Evolutionary conservation across 2,113 vertebrate genomes (phyloP), one percentile per base, ranked within the genome.

Genomic region (Antechinus stuartii): DNA sequence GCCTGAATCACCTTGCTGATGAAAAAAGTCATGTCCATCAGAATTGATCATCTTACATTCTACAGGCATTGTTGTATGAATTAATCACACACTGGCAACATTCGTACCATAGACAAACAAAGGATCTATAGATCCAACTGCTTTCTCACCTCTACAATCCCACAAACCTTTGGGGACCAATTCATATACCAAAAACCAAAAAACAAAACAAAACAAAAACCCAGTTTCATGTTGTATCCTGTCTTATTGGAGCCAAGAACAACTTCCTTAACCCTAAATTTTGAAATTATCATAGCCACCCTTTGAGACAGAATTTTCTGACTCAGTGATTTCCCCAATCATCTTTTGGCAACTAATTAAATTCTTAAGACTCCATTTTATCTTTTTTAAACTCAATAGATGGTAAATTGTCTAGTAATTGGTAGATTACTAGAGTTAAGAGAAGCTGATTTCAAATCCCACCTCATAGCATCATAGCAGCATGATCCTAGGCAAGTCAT

Each of bases 81-180:
- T 90, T 95, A 91, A 26, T 91, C 61, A 90, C 94, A 97, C 0
- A 0, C 89, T 92, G 93, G 91, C 95, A 95, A 93, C 94, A 76
- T 96, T 97, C 96, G 92, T 96, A 95, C 96, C 57, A 94, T 19
- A 50, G n/a, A 10, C 90, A 56, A 95, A 68, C 49, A 94, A 84
- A 97, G 93, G 26, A 2, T 27, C 54, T 96, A 95, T 97, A 97
- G 97, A 96, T 96, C 96, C 96, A 94, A 96, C 96, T 94, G 90
- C 90, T 97, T 97, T 97, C 68, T n/a, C n/a, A 42, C 19, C 68
- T 1, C 16, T 19, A 22, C 53, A 94, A 68, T 90, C 91, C 95
- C 55, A 92, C 42, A 95, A 89, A 56, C 97, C 35, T 0, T 97
- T 95, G 97, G 97, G n/a, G n/a, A 84, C 96, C 97, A 97, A 93